Evolutionary conservation across 2,113 vertebrate genomes (phyloP).

Genomic region (Eulacestoma nigropectus): DNA sequence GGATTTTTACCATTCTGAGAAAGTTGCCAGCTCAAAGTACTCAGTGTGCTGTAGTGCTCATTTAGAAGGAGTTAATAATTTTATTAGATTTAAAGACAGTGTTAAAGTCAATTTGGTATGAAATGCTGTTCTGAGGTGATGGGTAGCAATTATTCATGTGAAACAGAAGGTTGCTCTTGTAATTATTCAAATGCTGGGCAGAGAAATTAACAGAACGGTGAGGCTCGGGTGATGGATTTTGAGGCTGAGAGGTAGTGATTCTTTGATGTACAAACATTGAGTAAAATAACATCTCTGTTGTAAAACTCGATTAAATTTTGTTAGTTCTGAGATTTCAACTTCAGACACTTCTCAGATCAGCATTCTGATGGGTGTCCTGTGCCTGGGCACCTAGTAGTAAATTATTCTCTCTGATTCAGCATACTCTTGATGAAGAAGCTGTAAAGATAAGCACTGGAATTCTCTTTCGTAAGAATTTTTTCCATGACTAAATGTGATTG

Average conservation of each 20-base stretch:
- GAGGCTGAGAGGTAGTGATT: background rate
- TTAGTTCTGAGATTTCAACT: background rate
- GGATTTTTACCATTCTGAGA: background rate
- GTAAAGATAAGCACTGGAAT: background rate
- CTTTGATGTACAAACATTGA: background rate
- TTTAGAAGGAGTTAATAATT: background rate
- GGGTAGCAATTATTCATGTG: background rate
- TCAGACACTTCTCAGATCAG: background rate
- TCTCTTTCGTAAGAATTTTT: background rate
- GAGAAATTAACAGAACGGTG: background rate
- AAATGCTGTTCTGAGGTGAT: background rate
- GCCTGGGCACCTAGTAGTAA: background rate
- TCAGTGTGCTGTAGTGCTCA: background rate
- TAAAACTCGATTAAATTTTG: background rate
- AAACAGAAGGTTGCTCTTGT: background rate
- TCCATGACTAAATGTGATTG: fast-evolving
- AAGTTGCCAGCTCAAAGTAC: background rate
- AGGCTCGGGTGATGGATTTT: background rate
- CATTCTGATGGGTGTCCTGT: background rate
- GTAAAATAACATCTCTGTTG: background rate
- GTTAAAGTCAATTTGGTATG: background rate
- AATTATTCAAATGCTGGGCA: background rate
- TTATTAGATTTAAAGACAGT: background rate
- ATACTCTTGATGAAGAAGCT: background rate
- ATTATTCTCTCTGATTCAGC: background rate